Conservation (phyloP, 2,797 vertebrate species). For the Sebastiscus albofasciatus region DNA sequence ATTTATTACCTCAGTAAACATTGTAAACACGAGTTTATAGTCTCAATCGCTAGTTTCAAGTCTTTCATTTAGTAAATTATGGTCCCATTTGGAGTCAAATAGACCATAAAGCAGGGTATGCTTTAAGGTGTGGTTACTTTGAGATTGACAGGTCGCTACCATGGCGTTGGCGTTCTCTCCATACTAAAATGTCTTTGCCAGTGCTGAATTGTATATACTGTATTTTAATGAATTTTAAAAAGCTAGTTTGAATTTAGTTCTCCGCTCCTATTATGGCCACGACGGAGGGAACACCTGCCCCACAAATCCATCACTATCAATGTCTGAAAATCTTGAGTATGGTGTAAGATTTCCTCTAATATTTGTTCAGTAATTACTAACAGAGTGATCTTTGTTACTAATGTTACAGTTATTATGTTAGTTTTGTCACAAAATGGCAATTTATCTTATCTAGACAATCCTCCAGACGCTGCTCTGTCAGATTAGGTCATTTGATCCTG, state of each 20-base stretch:
- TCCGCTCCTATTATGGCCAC: not conserved
- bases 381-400: conserved; percentile 55
- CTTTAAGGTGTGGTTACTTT: no score
- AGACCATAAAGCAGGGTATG: no score
- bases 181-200: not conserved
- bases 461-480: conserved; percentile 36
- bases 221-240: not conserved
- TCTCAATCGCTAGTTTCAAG: no score
- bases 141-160: no score
- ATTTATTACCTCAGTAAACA: no score
- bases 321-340: conserved; percentile 24
- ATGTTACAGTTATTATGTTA: conserved; percentile 62
- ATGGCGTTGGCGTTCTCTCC: not conserved
- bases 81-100: no score
- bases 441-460: conserved; percentile 68
- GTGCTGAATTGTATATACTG: not conserved
- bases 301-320: conserved; percentile 31
- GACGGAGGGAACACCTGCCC: conserved; percentile 18
- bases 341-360: conserved; percentile 61
- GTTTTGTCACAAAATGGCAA: conserved; percentile 60
- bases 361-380: conserved; percentile 60
- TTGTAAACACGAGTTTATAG: no score
- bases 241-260: not conserved
- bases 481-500: conserved; percentile 64
- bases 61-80: no score